Conservation (phyloP, 2,113 vertebrate genomes). For the Struthidea cinerea region DNA sequence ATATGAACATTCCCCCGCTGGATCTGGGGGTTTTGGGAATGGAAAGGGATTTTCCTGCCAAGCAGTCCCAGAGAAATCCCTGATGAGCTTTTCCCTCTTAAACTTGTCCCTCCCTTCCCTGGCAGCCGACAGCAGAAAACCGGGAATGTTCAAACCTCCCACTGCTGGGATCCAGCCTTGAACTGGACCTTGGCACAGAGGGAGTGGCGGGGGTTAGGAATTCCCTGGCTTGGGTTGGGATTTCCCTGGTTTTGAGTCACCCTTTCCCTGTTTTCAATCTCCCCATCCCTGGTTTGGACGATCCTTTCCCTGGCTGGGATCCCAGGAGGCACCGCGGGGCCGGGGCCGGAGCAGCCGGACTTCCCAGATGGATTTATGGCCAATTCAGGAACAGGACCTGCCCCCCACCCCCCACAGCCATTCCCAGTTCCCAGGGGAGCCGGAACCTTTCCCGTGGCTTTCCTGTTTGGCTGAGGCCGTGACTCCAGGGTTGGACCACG, state of each 20-base stretch:
- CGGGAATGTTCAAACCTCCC: rapidly evolving
- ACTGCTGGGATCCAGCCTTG: background rate
- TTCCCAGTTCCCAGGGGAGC: background rate
- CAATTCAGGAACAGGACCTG: background rate
- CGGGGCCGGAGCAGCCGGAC: rapidly evolving
- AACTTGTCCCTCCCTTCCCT: background rate
- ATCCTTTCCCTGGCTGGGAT: background rate
- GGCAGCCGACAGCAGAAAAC: background rate
- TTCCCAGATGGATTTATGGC: background rate
- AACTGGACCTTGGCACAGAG: background rate
- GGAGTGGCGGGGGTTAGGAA: background rate
- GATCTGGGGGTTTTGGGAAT: background rate
- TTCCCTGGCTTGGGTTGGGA: background rate
- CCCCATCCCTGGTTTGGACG: too few species aligned
- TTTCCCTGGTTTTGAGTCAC: background rate
- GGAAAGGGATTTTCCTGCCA: background rate
- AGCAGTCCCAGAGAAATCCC: background rate
- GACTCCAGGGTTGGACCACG: rapidly evolving
- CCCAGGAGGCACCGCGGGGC: rapidly evolving
- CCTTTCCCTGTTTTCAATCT: background rate
- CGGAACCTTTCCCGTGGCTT: background rate
- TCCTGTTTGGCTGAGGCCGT: rapidly evolving
- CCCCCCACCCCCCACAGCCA: rapidly evolving
- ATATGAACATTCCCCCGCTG: background rate
- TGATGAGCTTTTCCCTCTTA: background rate